phyloP scores from a whole-genome alignment of 2,888 invertebrate species.

The Conops quadrifasciatus region DNA sequence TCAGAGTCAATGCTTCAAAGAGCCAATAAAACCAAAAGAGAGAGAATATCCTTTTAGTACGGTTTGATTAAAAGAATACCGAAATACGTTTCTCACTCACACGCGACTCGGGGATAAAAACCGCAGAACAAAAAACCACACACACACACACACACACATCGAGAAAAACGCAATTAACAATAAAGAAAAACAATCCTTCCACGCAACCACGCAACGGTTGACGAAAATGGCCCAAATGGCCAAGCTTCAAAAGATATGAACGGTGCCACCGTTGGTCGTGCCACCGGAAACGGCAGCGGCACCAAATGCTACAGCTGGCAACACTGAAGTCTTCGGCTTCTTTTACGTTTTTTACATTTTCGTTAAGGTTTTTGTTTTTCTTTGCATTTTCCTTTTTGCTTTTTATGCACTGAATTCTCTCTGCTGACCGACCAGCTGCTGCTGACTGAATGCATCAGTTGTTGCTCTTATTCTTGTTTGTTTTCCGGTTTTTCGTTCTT shows the following conservation, averaged over 20 bases:
- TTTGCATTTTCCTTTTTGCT: too few relatives aligned
- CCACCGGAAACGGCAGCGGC: too few relatives aligned
- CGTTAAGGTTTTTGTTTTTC: background rate
- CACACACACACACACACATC: conserved; percentile 18
- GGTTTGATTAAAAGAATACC: too few relatives aligned
- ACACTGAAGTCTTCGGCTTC: background rate
- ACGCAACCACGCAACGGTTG: background rate
- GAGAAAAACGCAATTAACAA: conserved; percentile 23
- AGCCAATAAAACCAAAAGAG: background rate
- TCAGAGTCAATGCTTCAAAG: background rate
- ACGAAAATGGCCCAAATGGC: too few relatives aligned
- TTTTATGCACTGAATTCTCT: too few relatives aligned
- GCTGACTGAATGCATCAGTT: too few relatives aligned
- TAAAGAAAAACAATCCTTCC: conserved; percentile 15
- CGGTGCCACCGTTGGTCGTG: too few relatives aligned
- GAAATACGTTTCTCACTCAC: background rate
- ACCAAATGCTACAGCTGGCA: too few relatives aligned
- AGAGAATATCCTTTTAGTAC: background rate
- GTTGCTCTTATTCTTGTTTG: too few relatives aligned
- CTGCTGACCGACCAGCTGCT: too few relatives aligned
- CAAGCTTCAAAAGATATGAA: too few relatives aligned
- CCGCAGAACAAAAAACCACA: conserved; percentile 21
- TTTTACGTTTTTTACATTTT: background rate
- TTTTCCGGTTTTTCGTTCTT: too few relatives aligned
- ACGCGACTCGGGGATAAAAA: background rate